Percentiles rank a stretch among this genome's conserved stretches.
phyloP scores from a whole-genome alignment of 1,140 invertebrate genomes.

The Chelonus insularis region DNA sequence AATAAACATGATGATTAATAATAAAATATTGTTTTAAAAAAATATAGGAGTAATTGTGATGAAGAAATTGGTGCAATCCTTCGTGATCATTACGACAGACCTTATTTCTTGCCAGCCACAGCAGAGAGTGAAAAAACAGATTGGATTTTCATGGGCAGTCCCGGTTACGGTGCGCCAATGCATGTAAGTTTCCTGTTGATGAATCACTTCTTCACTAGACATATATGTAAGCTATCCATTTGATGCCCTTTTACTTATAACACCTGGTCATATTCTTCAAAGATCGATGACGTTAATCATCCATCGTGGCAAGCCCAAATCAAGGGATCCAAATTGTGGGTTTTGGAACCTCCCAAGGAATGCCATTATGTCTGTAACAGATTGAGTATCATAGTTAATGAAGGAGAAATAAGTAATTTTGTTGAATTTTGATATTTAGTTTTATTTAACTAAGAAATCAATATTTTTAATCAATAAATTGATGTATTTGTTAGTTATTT shows the following conservation, averaged over 20 bases:
- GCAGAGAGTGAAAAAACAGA: constrained; percentile 85
- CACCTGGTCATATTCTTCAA: neutral
- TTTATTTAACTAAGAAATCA: too few relatives aligned
- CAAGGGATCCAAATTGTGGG: constrained; percentile 82
- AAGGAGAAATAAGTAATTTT: constrained; percentile 89
- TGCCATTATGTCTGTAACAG: constrained; percentile 76
- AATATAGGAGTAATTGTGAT: constrained; percentile 86
- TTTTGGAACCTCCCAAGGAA: constrained; percentile 84
- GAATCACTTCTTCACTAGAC: neutral
- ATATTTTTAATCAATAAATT: constrained; percentile 1
- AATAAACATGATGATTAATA: neutral
- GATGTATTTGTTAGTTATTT: constrained; percentile 70
- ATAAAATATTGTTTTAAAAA: neutral
- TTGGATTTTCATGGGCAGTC: constrained; percentile 96
- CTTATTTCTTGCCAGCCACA: constrained; percentile 84
- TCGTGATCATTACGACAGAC: constrained; percentile 77
- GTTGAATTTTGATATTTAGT: too few relatives aligned
- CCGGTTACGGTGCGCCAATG: constrained; percentile 90
- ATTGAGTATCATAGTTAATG: constrained; percentile 73
- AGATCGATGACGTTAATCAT: constrained; percentile 89
- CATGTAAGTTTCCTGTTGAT: constrained; percentile 70
- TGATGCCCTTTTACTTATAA: neutral
- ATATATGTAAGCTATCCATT: neutral
- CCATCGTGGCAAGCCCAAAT: constrained; percentile 96
- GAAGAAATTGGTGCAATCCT: constrained; percentile 74